Conservation (phyloP, 2,113 vertebrate genomes). For the Oceanites oceanicus region DNA sequence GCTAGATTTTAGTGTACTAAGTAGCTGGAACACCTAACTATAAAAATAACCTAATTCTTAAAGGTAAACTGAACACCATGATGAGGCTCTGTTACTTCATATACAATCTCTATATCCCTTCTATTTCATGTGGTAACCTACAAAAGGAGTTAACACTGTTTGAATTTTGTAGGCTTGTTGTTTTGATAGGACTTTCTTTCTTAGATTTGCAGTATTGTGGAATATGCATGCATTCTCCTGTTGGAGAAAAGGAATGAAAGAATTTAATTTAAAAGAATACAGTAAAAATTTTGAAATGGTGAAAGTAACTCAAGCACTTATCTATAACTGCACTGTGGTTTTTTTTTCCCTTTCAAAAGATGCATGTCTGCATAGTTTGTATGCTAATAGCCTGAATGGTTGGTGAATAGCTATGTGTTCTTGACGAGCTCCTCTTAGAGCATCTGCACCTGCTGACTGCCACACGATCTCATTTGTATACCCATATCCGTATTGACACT, state of each 20-base stretch:
- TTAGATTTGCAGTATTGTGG: not conserved
- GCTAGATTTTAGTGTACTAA: not conserved
- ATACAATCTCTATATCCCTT: not conserved
- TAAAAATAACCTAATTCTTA: not conserved
- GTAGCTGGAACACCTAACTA: not conserved
- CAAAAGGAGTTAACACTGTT: not conserved
- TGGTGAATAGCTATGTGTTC: not conserved
- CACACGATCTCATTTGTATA: not conserved
- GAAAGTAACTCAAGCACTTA: not conserved
- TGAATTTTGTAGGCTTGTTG: not conserved
- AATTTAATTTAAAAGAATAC: not conserved
- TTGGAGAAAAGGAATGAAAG: not conserved
- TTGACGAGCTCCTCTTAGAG: not conserved
- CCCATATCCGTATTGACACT: accelerated
- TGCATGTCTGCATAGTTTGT: not conserved
- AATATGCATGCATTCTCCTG: not conserved
- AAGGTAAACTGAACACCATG: not conserved
- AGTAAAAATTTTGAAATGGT: not conserved
- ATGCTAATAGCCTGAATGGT: not conserved
- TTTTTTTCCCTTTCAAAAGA: not conserved
- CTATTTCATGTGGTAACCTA: not conserved
- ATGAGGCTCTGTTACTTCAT: not conserved
- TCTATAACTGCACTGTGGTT: not conserved
- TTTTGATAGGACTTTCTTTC: not conserved
- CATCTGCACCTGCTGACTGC: not conserved